phyloP scores from a whole-genome alignment of 2,797 vertebrate genomes.

The Danio albolineatus region DNA sequence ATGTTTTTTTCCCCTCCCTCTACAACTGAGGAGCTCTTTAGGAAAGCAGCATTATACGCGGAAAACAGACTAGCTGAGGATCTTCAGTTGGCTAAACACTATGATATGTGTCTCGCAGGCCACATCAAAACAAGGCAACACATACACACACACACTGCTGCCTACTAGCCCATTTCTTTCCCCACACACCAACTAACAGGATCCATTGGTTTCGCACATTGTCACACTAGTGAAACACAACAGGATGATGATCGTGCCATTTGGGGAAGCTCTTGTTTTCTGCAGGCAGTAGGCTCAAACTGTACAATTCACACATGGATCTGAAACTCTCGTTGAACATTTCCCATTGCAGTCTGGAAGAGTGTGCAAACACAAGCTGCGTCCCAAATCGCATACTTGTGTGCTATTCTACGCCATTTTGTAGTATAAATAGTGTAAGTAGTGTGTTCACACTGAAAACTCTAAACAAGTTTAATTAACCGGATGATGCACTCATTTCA shows the following conservation, averaged over 20 bases:
- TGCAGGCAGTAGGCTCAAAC: neutral
- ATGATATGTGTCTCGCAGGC: constrained; percentile 3
- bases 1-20: neutral
- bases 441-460: too few relatives aligned
- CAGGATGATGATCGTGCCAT: constrained; percentile 1
- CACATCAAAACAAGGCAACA: constrained; percentile 18
- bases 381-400: too few relatives aligned
- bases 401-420: too few relatives aligned
- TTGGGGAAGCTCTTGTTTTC: neutral
- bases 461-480: too few relatives aligned
- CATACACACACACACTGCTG: neutral
- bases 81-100: constrained; percentile 11
- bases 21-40: constrained; percentile 9
- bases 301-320: constrained; percentile 1
- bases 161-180: neutral
- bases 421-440: too few relatives aligned
- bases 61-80: constrained; percentile 5
- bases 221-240: neutral
- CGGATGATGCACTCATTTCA: too few relatives aligned
- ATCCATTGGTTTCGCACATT: neutral
- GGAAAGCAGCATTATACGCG: neutral
- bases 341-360: neutral
- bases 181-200: neutral
- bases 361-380: too few relatives aligned
- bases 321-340: neutral